These are phyloP conservation scores for Andrena praecox DNA, from an alignment of 2,888 invertebrate species.

Conservation along the genomic window DNA sequence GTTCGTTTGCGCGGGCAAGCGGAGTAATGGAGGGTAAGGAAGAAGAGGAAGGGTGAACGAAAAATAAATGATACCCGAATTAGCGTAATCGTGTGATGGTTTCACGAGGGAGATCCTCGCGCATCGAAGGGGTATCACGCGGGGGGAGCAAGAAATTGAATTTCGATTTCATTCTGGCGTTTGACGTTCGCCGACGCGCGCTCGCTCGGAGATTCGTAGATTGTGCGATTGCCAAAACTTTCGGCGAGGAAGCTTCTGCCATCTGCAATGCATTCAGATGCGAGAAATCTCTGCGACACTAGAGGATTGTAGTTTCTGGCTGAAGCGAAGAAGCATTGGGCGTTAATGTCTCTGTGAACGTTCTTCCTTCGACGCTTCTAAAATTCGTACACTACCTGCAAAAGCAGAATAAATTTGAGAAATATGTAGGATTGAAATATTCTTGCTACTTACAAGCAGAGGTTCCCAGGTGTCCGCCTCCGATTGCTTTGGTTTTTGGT, in stretches of 20 bases:
- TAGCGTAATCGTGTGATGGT: constrained; percentile 84
- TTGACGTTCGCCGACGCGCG: constrained; percentile 65
- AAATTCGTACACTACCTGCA: no score
- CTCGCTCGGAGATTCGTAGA: constrained; percentile 39
- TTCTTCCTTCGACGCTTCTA: no score
- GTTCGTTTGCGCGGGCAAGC: constrained; percentile 67
- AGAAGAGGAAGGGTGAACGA: constrained; percentile 79
- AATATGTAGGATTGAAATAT: no score
- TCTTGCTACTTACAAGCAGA: no score
- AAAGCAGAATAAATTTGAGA: no score
- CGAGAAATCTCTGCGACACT: no score
- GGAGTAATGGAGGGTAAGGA: constrained; percentile 66
- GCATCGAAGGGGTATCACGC: constrained; percentile 54
- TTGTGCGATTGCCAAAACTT: constrained; percentile 21
- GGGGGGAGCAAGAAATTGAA: constrained; percentile 82
- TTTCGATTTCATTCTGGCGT: constrained; percentile 83
- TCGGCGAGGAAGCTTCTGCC: not conserved
- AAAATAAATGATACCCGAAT: constrained; percentile 85
- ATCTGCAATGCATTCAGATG: no score
- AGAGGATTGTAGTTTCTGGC: no score
- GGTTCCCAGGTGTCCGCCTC: no score
- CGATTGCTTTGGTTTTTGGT: no score
- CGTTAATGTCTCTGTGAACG: no score
- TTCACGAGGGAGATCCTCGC: constrained; percentile 81
- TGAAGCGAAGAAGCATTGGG: no score